A percentile compares a stretch with the other conserved stretches of the same genome.
These are phyloP conservation scores for Andrena praecox DNA, from an alignment of 2,888 invertebrate genomes.

Conservation along the genomic window DNA sequence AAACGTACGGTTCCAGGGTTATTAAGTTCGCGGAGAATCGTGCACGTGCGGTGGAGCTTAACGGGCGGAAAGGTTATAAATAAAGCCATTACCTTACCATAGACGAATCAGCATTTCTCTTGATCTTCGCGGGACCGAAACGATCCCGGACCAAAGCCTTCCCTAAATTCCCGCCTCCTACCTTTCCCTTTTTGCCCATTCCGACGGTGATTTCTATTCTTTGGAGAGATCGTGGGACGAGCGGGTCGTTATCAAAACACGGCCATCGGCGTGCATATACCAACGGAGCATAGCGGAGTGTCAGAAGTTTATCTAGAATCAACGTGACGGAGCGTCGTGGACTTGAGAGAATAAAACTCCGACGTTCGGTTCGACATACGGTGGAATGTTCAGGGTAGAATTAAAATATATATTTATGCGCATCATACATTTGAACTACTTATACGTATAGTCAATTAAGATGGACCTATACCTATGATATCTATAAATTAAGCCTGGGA, in stretches of 20 bases:
- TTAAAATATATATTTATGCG: slow-evolving; percentile 49
- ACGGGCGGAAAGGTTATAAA: slow-evolving; percentile 47
- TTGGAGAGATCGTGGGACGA: slow-evolving; percentile 15
- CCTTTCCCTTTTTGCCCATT: slow-evolving; percentile 92
- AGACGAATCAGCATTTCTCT: slow-evolving; percentile 89
- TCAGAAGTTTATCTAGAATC: neutral
- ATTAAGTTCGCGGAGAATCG: slow-evolving; percentile 26
- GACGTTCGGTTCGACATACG: slow-evolving; percentile 12
- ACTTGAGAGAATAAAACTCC: neutral
- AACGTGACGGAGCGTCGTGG: neutral
- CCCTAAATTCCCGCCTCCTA: slow-evolving; percentile 86
- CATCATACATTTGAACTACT: slow-evolving; percentile 44
- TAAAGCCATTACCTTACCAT: slow-evolving; percentile 87
- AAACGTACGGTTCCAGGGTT: slow-evolving; percentile 65
- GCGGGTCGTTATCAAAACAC: slow-evolving; percentile 22
- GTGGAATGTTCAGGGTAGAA: slow-evolving; percentile 30
- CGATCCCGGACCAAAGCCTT: slow-evolving; percentile 91
- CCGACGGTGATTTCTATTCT: slow-evolving; percentile 10
- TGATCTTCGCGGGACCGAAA: slow-evolving; percentile 88
- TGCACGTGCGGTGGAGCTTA: neutral
- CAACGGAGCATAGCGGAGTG: too few species aligned
- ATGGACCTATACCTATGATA: slow-evolving; percentile 20
- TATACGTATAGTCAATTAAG: slow-evolving; percentile 21
- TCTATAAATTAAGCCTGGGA: slow-evolving; percentile 46
- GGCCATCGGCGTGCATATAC: neutral